Base-by-base conservation (phyloP, 2,888 invertebrate genomes). In the Drosophila cyrtoloma region DNA sequence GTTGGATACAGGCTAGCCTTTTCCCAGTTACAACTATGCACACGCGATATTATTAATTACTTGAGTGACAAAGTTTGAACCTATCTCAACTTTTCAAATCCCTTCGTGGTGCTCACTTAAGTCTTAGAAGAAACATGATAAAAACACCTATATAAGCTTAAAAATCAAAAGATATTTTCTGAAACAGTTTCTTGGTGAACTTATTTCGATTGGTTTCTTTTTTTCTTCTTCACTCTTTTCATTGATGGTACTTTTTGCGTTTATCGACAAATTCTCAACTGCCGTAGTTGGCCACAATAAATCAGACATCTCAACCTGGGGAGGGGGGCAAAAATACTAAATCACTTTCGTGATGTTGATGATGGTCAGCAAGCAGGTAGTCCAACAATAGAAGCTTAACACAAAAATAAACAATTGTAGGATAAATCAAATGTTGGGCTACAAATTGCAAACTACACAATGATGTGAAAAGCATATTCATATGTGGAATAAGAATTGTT, bases 241-340 rank as follows among this genome's bases (percentile, higher is more conserved):
- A 69, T 66, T 35, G 42, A 5, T 56, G 51, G 50, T 30, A 52
- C 37, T 42, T 61, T 16, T 37, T 22, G n/a, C 37, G 22, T 35
- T 63, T 68, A 51, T 64, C 70, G 59, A 62, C 59, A 59, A 65
- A 72, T 77, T 81, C 61, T 47, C 53, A 70, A 55, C 22, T 64
- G 64, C 59, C 52, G 30, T 62, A 42, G 59, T 60, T 71, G 63
- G 57, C 52, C 70, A 76, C 87, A 87, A 85, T 83, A 88, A 86
- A 86, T 87, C 86, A 86, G 66, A 75, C 71, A 72, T 78, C 81
- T 81, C 86, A 86, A 86, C 81, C 82, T 2, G 5, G 7, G 14
- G 22, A 14, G 87, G 74, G 74, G 64, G 61, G 67, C 63, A 77
- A 63, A 59, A 71, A 78, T 75, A 70, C 65, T 73, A 81, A 81